Evolutionary conservation across 2,888 invertebrate genomes (phyloP), one percentile per base, ranked within the genome.

Genomic region (Drosophila recens): DNA sequence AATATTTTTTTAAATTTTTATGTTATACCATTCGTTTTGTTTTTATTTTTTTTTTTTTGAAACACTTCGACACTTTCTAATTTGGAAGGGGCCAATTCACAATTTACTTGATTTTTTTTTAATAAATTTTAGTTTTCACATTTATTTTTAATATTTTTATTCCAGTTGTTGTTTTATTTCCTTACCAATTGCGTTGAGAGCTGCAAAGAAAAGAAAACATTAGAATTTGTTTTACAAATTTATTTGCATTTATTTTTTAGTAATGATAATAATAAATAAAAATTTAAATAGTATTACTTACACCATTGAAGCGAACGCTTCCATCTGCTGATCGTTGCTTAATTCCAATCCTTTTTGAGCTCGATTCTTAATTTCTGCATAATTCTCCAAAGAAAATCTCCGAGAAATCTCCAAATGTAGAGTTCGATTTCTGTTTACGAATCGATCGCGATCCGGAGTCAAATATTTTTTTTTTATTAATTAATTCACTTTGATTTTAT

Each of bases 181-280:
- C 83, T 84, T 84, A 84, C 83, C 83, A 87, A 75, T 87, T 79
- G 77, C 53, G 69, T 62, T 69, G 66, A 71, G 73, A 75, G 67
- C 83, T 84, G 74, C 10, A 63, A 84, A 56, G 33, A 53, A 51
- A 52, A 13, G 2, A 11, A 45, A 52, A 52, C 33, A 36, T 38
- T 65, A 30, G 34, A 51, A 11, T 46, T 20, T 13, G 2, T 20
- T 9, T n/a, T 20, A 0, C 23, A 0, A 23, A 30, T 30, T 8
- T 9, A 30, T n/a, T n/a, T 30, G 1, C 1, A 27, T 27, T 27
- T 1, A 5, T 27, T 27, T 27, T 27, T 27, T 27, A 27, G 6
- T 23, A 23, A 23, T 23, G 1, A 43, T 10, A 15, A 8, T 10
- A 20, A 20, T 9, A 40, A 15, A 8, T 30, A 6, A 1, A n/a